Evolutionary conservation across 2,888 invertebrate genomes (phyloP).

Genomic region (Teleiodes luculella): DNA sequence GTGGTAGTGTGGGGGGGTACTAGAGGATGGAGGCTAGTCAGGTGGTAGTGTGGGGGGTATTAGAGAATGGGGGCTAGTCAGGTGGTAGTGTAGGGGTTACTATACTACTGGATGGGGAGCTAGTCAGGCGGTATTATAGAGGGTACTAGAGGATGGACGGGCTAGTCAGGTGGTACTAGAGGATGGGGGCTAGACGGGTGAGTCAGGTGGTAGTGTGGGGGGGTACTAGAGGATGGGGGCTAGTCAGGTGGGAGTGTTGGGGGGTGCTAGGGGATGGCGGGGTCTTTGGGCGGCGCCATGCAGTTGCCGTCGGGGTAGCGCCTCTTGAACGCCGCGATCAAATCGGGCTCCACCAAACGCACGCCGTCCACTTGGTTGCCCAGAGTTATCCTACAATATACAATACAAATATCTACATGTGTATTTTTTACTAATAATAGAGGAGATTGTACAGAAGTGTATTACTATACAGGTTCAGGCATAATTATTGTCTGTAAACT

Average conservation of each 20-base stretch:
- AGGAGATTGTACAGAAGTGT: too few relatives aligned
- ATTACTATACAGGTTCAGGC: too few relatives aligned
- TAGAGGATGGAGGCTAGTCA: too few relatives aligned
- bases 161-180: not conserved
- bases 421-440: too few relatives aligned
- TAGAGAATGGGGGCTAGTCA: too few relatives aligned
- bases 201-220: not conserved
- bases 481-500: too few relatives aligned
- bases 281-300: constrained; percentile 83
- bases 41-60: too few relatives aligned
- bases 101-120: too few relatives aligned
- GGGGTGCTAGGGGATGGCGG: constrained; percentile 35
- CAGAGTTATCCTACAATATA: constrained; percentile 93
- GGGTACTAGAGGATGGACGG: not conserved
- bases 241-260: not conserved
- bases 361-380: constrained; percentile 99
- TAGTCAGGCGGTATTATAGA: too few relatives aligned
- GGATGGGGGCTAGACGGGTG: not conserved
- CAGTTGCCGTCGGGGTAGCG: constrained; percentile 93
- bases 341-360: constrained; percentile 92
- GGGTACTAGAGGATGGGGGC: not conserved
- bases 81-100: too few relatives aligned
- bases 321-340: constrained; percentile 92
- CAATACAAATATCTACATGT: too few relatives aligned
- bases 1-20: too few relatives aligned